A percentile compares a stretch with the other conserved stretches of the same genome.
Conservation (phyloP, 1,140 invertebrate genomes). For the Dermatophagoides farinae region DNA sequence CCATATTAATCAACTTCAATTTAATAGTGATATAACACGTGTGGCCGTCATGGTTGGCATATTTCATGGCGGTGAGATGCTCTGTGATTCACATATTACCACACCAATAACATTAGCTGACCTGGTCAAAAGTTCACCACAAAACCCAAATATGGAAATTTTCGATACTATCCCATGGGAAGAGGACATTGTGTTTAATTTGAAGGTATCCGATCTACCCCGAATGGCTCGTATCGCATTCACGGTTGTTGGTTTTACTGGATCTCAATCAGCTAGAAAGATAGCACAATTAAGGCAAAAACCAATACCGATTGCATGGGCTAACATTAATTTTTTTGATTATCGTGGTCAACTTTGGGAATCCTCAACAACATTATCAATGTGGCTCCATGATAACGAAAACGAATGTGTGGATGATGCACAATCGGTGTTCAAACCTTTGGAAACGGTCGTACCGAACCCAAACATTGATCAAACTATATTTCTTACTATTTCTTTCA, state of each 20-base stretch:
- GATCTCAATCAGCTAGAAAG: background rate
- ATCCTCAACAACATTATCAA: conserved; percentile 63
- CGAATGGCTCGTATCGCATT: conserved; percentile 69
- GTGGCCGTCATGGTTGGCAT: conserved; percentile 52
- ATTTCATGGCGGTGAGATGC: conserved; percentile 59
- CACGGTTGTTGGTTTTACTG: conserved; percentile 55
- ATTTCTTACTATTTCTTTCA: conserved; percentile 57
- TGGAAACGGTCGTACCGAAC: conserved; percentile 66
- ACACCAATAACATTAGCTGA: conserved; percentile 34
- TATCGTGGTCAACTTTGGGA: conserved; percentile 65
- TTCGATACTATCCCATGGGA: conserved; percentile 36
- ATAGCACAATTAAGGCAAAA: too few relatives aligned
- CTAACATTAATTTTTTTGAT: conserved; percentile 80
- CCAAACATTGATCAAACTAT: conserved; percentile 55
- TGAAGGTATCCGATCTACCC: conserved; percentile 53
- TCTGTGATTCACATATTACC: conserved; percentile 48
- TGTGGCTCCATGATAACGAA: conserved; percentile 67
- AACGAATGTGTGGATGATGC: conserved; percentile 32
- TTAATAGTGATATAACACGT: conserved; percentile 41
- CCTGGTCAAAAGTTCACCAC: conserved; percentile 36
- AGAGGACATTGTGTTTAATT: conserved; percentile 55
- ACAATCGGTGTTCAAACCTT: conserved; percentile 61
- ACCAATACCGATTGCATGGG: conserved; percentile 37
- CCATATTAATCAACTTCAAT: conserved; percentile 41
- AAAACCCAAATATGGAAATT: background rate